phyloP scores from a whole-genome alignment of 2,113 vertebrate genomes.

The Rhinoptilus africanus region DNA sequence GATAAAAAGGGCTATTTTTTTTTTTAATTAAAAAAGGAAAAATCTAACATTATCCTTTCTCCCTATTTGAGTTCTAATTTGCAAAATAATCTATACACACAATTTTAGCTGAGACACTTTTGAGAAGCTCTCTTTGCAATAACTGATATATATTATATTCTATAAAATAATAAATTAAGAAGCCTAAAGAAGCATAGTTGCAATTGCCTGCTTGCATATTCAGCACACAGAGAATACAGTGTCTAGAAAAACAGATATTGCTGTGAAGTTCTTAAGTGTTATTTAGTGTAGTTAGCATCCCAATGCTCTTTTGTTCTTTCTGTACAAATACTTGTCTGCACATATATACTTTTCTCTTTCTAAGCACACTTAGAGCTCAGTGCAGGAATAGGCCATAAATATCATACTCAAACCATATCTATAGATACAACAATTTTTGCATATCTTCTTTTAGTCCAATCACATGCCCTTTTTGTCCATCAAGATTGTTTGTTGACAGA shows the following conservation, averaged over 20 bases:
- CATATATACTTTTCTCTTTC: background rate
- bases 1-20: background rate
- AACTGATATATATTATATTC: background rate
- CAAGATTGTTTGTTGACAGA: background rate
- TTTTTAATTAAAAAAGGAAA: background rate
- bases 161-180: background rate
- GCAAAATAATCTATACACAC: background rate
- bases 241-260: background rate
- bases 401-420: accelerated
- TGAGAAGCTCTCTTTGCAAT: background rate
- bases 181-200: background rate
- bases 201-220: background rate
- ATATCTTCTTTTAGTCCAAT: background rate
- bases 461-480: background rate
- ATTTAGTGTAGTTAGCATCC: background rate
- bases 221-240: background rate
- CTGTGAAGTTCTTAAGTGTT: background rate
- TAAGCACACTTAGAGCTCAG: background rate
- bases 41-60: background rate
- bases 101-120: background rate
- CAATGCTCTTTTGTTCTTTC: background rate
- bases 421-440: background rate
- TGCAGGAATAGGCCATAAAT: background rate
- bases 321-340: background rate
- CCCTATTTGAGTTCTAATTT: background rate